Base-by-base conservation (phyloP, 1,140 invertebrate species). In the Temnothorax nylanderi region DNA sequence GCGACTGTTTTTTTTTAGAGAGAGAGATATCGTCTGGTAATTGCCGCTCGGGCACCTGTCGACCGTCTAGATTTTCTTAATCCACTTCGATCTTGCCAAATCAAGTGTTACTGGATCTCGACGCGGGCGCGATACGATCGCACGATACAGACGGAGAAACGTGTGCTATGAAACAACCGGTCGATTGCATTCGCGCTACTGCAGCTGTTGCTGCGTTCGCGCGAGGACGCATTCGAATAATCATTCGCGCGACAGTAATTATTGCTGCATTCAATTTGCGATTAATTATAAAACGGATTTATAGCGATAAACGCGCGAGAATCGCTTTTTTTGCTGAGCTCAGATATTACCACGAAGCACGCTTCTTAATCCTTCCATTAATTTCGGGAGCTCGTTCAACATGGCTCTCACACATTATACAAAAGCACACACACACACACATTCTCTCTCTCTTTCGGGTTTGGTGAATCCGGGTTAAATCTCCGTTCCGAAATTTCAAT, bases 231-330 rank as follows among this genome's bases (percentile, higher is more conserved):
- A 32, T 71, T 34, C 69, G 54, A 44, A 56, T 81, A 81, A 18
- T 74, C 41, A 18, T 58, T 82, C 41, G 54, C 41, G 41, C 18
- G 69, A 60, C 54, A 37, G 26, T 84, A 74, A 84, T 84, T 75
- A 41, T 84, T 21, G 32, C 67, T 44, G 11, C 54, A n/a, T 56
- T 49, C 37, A 84, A 84, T 75, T 84, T 84, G 72, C 71, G 69
- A 75, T 75, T 84, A 84, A 84, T 84, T 84, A 65, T 37, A 75
- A 84, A 75, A 47, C 18, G 80, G 32, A 84, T 84, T 84, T 84
- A 84, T 74, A 2, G 18, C 41, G 16, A 54, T 69, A 41, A 62
- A 60, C 54, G 18, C 18, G 44, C n/a, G 56, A 10, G 54, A 60
- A 75, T 49, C 54, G 26, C 16, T 21, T 37, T 37, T 34, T 32